Evolutionary conservation across 1,140 invertebrate species (phyloP).

Genomic region (Nixonia krombeini): DNA sequence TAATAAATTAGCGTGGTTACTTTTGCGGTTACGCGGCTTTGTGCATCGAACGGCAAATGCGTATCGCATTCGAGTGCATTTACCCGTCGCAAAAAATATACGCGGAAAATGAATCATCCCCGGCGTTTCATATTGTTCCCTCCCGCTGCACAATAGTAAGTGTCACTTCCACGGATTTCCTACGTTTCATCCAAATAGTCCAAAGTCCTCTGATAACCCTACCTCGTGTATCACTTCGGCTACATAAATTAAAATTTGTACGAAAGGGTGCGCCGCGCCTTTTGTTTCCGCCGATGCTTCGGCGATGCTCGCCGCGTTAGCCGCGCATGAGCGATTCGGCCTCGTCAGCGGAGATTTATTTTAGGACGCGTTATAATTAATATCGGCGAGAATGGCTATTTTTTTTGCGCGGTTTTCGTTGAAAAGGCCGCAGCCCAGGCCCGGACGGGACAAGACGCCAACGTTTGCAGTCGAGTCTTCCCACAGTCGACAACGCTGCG

Average conservation of each 20-base stretch:
- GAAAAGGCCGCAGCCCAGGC: too few species aligned
- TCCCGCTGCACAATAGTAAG: constrained; percentile 16
- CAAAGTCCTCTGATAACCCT: constrained; percentile 36
- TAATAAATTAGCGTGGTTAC: too few species aligned
- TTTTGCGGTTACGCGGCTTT: too few species aligned
- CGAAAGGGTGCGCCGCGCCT: constrained; percentile 39
- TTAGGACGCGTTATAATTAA: constrained; percentile 25
- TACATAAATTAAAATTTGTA: constrained; percentile 49
- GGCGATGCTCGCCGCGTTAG: constrained; percentile 19
- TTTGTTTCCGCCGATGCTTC: constrained; percentile 43
- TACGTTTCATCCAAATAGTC: constrained; percentile 39
- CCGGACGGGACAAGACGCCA: too few species aligned
- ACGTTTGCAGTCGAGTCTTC: too few species aligned
- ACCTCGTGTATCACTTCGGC: constrained; percentile 43
- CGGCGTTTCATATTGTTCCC: constrained; percentile 31
- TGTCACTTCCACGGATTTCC: constrained; percentile 30
- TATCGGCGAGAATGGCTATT: too few species aligned
- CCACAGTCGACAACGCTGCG: too few species aligned
- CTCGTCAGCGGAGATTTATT: constrained; percentile 27
- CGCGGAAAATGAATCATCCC: too few species aligned
- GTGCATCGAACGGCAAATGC: too few species aligned
- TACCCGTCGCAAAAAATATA: too few species aligned
- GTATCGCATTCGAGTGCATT: too few species aligned
- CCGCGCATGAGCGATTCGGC: constrained; percentile 33
- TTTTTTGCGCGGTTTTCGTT: too few species aligned